These are phyloP conservation scores for Torymus texanus DNA, from an alignment of 2,888 invertebrate species.

Conservation along the genomic window DNA sequence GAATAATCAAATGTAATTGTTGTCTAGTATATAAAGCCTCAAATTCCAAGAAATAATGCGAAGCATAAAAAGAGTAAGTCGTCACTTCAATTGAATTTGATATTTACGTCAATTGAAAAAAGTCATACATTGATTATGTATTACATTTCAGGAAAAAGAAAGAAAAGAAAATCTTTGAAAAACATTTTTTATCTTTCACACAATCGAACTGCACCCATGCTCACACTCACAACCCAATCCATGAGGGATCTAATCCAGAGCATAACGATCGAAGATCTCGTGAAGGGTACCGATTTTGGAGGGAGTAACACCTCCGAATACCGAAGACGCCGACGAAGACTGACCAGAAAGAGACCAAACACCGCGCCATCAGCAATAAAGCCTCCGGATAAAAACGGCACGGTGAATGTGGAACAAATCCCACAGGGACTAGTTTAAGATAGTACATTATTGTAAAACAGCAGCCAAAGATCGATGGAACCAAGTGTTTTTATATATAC, in stretches of 20 bases:
- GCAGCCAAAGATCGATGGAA: too few species aligned
- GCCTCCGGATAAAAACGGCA: not conserved
- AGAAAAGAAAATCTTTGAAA: conserved; percentile 30
- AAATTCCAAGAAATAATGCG: conserved; percentile 17
- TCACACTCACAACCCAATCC: not conserved
- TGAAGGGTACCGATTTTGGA: conserved; percentile 29
- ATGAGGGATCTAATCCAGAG: conserved; percentile 47
- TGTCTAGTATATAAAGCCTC: conserved; percentile 49
- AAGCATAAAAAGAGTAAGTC: conserved; percentile 26
- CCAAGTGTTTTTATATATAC: too few species aligned
- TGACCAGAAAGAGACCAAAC: conserved; percentile 38
- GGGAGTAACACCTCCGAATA: conserved; percentile 11
- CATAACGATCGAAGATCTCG: conserved; percentile 52
- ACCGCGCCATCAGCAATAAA: conserved; percentile 42
- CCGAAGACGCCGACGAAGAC: conserved; percentile 8
- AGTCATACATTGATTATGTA: not conserved
- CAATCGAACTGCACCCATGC: conserved; percentile 49
- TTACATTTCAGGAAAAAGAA: conserved; percentile 31
- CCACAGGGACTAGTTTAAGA: not conserved
- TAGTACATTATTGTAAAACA: too few species aligned
- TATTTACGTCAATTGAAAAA: not conserved
- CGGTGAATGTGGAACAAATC: not conserved
- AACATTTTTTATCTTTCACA: conserved; percentile 19
- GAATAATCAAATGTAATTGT: conserved; percentile 1
- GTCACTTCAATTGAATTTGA: not conserved